Evolutionary conservation across 2,888 invertebrate genomes (phyloP).

Genomic region (Acanthoscelides obtectus): DNA sequence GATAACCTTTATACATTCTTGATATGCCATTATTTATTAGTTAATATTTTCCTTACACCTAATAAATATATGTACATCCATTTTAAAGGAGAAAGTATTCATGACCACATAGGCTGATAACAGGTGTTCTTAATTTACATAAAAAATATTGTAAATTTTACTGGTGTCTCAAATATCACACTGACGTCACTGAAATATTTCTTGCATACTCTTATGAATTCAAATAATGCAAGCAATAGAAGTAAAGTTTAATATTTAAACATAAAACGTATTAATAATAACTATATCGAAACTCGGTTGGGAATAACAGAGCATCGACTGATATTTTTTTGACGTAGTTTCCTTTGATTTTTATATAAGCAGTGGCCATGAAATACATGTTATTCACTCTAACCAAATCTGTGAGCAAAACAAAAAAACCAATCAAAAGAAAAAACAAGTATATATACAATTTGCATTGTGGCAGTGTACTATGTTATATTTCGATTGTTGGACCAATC

Average conservation of each 20-base stretch:
- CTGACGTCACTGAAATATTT: too few species aligned
- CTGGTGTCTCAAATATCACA: background rate
- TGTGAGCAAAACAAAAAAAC: slow-evolving; percentile 39
- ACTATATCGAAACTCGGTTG: too few species aligned
- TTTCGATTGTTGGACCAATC: slow-evolving; percentile 23
- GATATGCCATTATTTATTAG: slow-evolving; percentile 21
- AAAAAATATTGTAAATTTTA: too few species aligned
- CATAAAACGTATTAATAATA: too few species aligned
- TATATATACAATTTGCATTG: slow-evolving; percentile 35
- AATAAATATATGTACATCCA: background rate
- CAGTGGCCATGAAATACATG: background rate
- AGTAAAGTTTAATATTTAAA: too few species aligned
- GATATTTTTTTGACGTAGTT: too few species aligned
- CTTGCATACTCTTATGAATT: too few species aligned
- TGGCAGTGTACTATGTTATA: slow-evolving; percentile 41
- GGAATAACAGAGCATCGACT: too few species aligned
- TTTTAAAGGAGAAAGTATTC: background rate
- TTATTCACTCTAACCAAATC: slow-evolving; percentile 22
- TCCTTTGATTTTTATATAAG: background rate
- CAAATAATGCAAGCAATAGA: too few species aligned
- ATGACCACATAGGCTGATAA: background rate
- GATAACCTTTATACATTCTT: slow-evolving; percentile 10
- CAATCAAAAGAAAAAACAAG: slow-evolving; percentile 36
- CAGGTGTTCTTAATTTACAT: background rate
- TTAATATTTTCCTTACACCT: slow-evolving; percentile 5